These are phyloP conservation scores for Diplazon laetatorius DNA, from an alignment of 2,888 invertebrate species.

Conservation along the genomic window DNA sequence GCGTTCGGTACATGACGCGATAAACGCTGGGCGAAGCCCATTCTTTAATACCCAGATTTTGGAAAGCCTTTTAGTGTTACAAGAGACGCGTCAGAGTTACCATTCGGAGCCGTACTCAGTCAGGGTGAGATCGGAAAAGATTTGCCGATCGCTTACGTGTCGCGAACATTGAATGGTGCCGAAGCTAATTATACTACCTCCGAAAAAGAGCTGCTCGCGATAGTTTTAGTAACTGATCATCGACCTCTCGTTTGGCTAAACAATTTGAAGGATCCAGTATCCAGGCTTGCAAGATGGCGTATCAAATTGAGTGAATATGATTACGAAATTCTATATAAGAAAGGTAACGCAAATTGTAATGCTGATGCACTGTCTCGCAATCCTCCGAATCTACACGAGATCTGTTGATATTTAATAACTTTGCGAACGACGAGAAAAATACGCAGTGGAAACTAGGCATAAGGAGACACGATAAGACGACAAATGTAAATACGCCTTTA, in stretches of 20 bases:
- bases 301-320: conserved; percentile 71
- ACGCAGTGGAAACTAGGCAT: too few species aligned
- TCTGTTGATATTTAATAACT: too few species aligned
- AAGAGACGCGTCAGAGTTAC: conserved; percentile 66
- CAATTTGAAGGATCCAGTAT: conserved; percentile 13
- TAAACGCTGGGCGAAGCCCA: conserved; percentile 23
- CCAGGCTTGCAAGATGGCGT: conserved; percentile 60
- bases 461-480: too few species aligned
- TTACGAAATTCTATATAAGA: conserved; percentile 72
- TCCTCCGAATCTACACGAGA: conserved; percentile 27
- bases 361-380: conserved; percentile 69
- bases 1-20: conserved; percentile 42
- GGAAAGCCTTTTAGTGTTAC: conserved; percentile 59
- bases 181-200: conserved; percentile 69
- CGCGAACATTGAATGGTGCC: conserved; percentile 10
- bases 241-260: not conserved
- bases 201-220: conserved; percentile 10
- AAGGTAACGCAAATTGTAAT: conserved; percentile 70
- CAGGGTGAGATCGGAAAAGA: conserved; percentile 55
- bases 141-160: conserved; percentile 32
- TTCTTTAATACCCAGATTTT: conserved; percentile 63
- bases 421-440: too few species aligned
- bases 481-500: too few species aligned
- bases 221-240: conserved; percentile 15
- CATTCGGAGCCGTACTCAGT: conserved; percentile 63